Percentiles rank a stretch among this genome's conserved stretches.
These are phyloP conservation scores for Micronycteris hirsuta DNA, from an alignment of 2,113 vertebrate species.

Conservation along the genomic window DNA sequence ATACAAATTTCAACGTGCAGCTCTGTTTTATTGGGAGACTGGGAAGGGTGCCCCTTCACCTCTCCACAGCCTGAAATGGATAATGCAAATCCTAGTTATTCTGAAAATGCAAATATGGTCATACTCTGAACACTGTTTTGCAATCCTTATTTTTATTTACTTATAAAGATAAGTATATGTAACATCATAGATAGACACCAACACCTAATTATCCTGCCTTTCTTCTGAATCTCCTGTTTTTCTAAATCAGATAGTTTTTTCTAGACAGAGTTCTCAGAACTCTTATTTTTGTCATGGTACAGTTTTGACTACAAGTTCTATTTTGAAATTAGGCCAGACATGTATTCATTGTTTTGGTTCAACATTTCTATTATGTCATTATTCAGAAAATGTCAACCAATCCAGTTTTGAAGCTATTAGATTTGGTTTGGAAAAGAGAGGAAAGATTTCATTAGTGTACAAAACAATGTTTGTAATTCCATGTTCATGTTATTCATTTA, in stretches of 20 bases:
- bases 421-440: background rate
- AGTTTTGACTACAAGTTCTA: background rate
- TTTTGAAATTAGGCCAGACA: constrained; percentile 17
- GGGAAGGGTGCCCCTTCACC: background rate
- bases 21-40: background rate
- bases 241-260: background rate
- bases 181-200: background rate
- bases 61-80: background rate
- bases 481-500: background rate
- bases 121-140: background rate
- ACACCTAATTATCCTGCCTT: background rate
- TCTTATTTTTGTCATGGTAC: background rate
- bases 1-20: background rate
- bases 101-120: background rate
- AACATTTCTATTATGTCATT: background rate
- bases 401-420: background rate
- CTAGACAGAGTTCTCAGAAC: background rate
- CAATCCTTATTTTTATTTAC: background rate
- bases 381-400: background rate
- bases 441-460: background rate
- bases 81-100: background rate
- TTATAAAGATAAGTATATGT: background rate
- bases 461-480: background rate
- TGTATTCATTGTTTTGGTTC: background rate
- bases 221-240: background rate